Conservation (phyloP, 2,113 vertebrate species). For the Chunga burmeisteri region DNA sequence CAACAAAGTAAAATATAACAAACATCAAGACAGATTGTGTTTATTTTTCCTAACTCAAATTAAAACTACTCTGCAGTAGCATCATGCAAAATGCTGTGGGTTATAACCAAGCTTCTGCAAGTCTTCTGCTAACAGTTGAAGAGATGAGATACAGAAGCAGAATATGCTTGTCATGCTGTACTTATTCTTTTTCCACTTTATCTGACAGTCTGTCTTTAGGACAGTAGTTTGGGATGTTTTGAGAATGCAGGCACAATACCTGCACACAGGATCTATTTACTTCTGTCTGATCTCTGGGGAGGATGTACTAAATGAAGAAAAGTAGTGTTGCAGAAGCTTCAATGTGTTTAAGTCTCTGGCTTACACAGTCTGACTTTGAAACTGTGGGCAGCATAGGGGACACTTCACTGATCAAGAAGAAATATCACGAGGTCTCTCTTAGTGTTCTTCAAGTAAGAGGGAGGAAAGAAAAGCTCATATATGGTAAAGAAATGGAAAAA, state of each 20-base stretch:
- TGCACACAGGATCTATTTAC: neutral
- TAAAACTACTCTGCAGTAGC: neutral
- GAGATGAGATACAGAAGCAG: neutral
- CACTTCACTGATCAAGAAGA: slow-evolving; percentile 22
- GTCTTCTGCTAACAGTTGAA: neutral
- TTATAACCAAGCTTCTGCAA: neutral
- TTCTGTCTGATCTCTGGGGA: neutral
- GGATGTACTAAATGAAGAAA: slow-evolving; percentile 42
- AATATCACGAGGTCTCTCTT: neutral
- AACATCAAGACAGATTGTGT: neutral
- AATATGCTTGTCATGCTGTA: neutral
- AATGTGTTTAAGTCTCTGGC: neutral
- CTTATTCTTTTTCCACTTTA: neutral
- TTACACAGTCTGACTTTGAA: slow-evolving; percentile 3
- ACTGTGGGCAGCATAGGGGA: neutral
- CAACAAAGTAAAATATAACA: neutral
- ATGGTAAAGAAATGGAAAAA: neutral
- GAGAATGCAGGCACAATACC: neutral
- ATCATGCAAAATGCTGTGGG: neutral
- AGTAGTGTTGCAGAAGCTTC: slow-evolving; percentile 15
- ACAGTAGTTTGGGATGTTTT: neutral
- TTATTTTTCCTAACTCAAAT: neutral
- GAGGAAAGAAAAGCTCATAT: neutral
- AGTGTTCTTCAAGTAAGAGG: neutral
- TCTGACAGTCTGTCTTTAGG: neutral